Evolutionary conservation across 2,888 invertebrate genomes (phyloP).

Genomic region (Thymelicus sylvestris): DNA sequence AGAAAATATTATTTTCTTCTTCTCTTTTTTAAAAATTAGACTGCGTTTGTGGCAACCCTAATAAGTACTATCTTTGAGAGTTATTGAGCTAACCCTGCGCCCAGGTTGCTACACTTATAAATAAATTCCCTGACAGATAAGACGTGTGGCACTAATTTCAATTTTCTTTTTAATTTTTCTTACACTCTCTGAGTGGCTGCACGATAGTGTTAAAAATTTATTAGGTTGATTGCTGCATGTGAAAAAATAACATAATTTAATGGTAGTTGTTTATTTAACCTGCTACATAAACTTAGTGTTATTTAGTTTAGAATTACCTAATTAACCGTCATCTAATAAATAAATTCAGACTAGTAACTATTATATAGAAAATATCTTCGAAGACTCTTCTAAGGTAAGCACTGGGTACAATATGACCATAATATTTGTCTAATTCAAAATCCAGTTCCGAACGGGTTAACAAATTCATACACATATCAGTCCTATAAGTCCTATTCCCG

Average conservation of each 20-base stretch:
- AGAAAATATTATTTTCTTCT: too few species aligned
- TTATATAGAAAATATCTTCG: too few species aligned
- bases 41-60: conserved; percentile 19
- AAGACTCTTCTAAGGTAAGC: too few species aligned
- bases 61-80: conserved; percentile 36
- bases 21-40: too few species aligned
- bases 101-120: conserved; percentile 29
- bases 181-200: conserved; percentile 26
- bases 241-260: conserved; percentile 21
- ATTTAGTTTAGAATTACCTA: too few species aligned
- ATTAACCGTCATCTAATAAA: too few species aligned
- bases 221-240: conserved; percentile 25
- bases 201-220: conserved; percentile 33
- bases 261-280: conserved; percentile 4
- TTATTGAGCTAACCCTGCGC: conserved; percentile 37
- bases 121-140: conserved; percentile 35
- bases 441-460: conserved; percentile 21
- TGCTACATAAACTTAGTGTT: neutral
- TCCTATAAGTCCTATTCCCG: conserved; percentile 26
- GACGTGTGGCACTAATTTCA: conserved; percentile 35
- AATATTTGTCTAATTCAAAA: neutral
- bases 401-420: neutral
- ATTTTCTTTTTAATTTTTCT: conserved; percentile 38
- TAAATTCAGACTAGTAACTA: too few species aligned
- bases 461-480: conserved; percentile 33